Base-by-base conservation (phyloP, 2,888 invertebrate genomes). In the Coelopa pilipes region DNA sequence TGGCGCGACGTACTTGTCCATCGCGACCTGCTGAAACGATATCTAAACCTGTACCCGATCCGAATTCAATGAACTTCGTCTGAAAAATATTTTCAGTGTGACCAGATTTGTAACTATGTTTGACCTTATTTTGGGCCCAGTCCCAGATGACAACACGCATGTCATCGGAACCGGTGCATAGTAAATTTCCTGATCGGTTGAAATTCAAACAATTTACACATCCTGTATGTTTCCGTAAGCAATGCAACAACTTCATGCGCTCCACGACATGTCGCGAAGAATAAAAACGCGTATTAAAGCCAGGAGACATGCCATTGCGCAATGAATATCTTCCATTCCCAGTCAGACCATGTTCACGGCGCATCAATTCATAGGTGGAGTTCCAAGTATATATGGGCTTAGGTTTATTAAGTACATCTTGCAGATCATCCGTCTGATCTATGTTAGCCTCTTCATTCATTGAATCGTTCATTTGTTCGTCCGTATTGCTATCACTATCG, bases 171-270 rank as follows among this genome's bases (percentile, higher is more conserved):
- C 96, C 97, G 79, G 96, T 96, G 3, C 94, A 96, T 76, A 98
- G 87, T 62, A 94, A 89, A 60, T 92, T 90, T 2, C 93, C 93
- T 87, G 80, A 55, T 12, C 81, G 82, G 79, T 97, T 97, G 87
- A 98, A 98, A 88, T 96, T 93, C 73, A 98, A 90, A 75, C 95
- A 93, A 89, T 98, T 98, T 3, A 98, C 97, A 89, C 97, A 97
- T 76, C 97, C 97, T 80, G 89, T 90, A 86, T 98, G 98, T 78
- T 92, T 91, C 76, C 92, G 90, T 80, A 98, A 89, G 81, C 91
- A 91, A 81, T 93, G 92, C 86, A 93, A 91, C 65, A 95, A 90
- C 84, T 95, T 92, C 84, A 98, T 89, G 79, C 95, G 91, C 86
- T 96, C 93, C 12, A 96, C 93, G 78, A 92, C 91, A 82, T 94